phyloP scores from a whole-genome alignment of 2,888 invertebrate species.

The Trissoscelio sp. region DNA sequence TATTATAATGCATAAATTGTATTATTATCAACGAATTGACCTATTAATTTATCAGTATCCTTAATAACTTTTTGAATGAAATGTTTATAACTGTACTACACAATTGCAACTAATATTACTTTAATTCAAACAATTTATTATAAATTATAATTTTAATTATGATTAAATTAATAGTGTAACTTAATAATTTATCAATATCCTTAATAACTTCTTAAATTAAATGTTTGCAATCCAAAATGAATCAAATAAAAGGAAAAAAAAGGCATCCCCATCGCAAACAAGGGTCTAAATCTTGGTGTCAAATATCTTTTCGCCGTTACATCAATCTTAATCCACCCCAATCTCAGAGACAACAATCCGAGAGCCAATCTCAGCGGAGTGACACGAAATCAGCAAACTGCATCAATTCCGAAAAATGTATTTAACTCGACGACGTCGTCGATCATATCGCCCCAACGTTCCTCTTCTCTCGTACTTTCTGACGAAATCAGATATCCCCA shows the following conservation, averaged over 20 bases:
- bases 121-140: no score
- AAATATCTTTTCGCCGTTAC: not conserved
- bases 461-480: not conserved
- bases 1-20: no score
- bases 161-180: no score
- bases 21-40: no score
- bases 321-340: conserved; percentile 11
- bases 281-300: not conserved
- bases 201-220: no score
- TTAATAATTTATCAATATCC: no score
- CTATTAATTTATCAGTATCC: no score
- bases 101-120: no score
- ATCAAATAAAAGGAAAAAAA: not conserved
- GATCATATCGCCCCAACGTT: conserved; percentile 25
- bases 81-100: no score
- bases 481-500: conserved; percentile 19
- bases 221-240: no score
- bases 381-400: not conserved
- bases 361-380: not conserved
- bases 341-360: not conserved
- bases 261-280: not conserved
- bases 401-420: conserved; percentile 9
- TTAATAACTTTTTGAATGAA: no score
- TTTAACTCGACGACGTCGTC: conserved; percentile 14
- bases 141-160: no score